Percentiles rank a stretch among this genome's conserved stretches.
phyloP scores from a whole-genome alignment of 2,888 invertebrate species.

The Halocaridina rubra region DNA sequence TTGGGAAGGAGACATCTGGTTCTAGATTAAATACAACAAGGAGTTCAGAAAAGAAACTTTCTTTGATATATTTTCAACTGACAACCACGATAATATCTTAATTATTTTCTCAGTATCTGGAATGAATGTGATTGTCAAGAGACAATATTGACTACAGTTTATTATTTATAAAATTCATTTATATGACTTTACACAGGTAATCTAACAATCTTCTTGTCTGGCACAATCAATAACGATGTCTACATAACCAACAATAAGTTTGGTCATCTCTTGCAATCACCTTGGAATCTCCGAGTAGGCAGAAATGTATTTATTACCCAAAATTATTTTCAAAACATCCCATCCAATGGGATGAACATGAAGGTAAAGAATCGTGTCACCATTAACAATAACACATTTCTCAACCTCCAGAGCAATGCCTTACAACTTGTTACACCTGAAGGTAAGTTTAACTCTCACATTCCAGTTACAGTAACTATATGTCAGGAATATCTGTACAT shows the following conservation, averaged over 20 bases:
- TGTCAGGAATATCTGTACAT: too few species aligned
- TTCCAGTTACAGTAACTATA: too few species aligned
- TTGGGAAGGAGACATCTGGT: too few species aligned
- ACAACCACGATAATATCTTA: too few species aligned
- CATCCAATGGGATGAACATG: slow-evolving; percentile 74
- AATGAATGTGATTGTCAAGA: too few species aligned
- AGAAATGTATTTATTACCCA: slow-evolving; percentile 76
- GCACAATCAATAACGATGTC: slow-evolving; percentile 14
- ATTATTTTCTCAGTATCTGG: too few species aligned
- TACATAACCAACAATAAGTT: slow-evolving; percentile 46
- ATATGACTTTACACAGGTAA: not conserved
- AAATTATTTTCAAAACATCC: slow-evolving; percentile 74
- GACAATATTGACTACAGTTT: too few species aligned
- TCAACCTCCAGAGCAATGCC: slow-evolving; percentile 73
- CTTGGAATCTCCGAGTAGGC: slow-evolving; percentile 64
- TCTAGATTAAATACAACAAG: too few species aligned
- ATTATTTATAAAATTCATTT: too few species aligned
- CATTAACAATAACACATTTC: slow-evolving; percentile 70
- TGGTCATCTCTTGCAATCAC: slow-evolving; percentile 12
- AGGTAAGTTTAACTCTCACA: slow-evolving; percentile 35
- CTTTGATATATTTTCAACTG: too few species aligned
- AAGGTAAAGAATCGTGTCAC: slow-evolving; percentile 64
- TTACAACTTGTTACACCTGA: slow-evolving; percentile 21
- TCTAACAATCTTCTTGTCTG: slow-evolving; percentile 13
- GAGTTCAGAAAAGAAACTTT: too few species aligned